These are phyloP conservation scores for Mythimna pallens DNA, from an alignment of 2,888 invertebrate genomes.

Conservation along the genomic window DNA sequence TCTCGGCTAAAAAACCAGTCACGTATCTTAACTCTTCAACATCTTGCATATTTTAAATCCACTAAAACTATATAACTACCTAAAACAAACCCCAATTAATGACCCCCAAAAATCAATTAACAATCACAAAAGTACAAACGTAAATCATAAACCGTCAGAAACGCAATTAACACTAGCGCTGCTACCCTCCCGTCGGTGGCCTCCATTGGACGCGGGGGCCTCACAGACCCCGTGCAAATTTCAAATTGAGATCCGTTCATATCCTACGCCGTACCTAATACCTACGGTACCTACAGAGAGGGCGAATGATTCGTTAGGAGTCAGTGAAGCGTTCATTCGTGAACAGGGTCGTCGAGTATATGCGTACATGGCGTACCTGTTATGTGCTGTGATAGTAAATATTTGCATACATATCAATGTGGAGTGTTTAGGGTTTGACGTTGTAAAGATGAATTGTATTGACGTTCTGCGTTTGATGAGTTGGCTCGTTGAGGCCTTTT, in stretches of 20 bases:
- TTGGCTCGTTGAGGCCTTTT: conserved; percentile 23
- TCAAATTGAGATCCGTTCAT: conserved; percentile 82
- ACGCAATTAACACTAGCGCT: conserved; percentile 85
- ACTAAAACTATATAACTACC: conserved; percentile 4
- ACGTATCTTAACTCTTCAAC: not conserved
- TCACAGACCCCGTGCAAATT: conserved; percentile 78
- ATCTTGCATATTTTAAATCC: not conserved
- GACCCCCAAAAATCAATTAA: conserved; percentile 65
- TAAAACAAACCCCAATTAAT: conserved; percentile 58
- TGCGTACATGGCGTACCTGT: conserved; percentile 78
- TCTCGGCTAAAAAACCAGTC: not conserved
- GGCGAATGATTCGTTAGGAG: conserved; percentile 86
- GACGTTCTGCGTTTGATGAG: conserved; percentile 62
- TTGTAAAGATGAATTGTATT: conserved; percentile 66
- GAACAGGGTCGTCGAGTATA: conserved; percentile 84
- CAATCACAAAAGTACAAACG: conserved; percentile 71
- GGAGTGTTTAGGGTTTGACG: conserved; percentile 75
- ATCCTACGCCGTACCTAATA: conserved; percentile 71
- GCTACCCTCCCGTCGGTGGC: conserved; percentile 66
- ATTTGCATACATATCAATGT: conserved; percentile 88
- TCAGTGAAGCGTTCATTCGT: conserved; percentile 87
- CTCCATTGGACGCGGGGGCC: conserved; percentile 76
- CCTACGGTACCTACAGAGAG: conserved; percentile 70
- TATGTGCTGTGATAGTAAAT: conserved; percentile 86
- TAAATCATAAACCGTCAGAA: conserved; percentile 83